These are phyloP conservation scores for Gymnobelideus leadbeateri DNA, from an alignment of 2,113 vertebrate genomes.

Conservation along the genomic window DNA sequence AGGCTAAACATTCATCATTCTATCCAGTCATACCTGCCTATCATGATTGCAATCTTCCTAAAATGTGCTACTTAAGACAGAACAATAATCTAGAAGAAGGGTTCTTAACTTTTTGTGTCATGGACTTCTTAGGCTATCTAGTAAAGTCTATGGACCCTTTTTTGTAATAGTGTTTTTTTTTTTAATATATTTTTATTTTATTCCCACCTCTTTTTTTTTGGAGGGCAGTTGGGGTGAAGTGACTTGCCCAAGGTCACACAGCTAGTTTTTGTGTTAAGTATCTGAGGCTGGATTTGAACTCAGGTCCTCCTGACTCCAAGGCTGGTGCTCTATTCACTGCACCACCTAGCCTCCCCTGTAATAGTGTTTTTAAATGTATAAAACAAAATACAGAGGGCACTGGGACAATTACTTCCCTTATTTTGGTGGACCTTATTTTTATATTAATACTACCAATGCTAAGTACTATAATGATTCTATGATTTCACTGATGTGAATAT, in stretches of 20 bases:
- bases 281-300: too few relatives aligned
- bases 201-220: too few relatives aligned
- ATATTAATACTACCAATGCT: neutral
- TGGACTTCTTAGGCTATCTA: neutral
- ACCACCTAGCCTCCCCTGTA: too few relatives aligned
- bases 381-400: neutral
- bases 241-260: too few relatives aligned
- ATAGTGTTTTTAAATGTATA: neutral
- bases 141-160: neutral
- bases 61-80: neutral
- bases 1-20: neutral
- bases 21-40: neutral
- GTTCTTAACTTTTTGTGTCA: neutral
- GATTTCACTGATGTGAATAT: neutral
- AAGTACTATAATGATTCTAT: neutral
- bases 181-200: too few relatives aligned
- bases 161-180: too few relatives aligned
- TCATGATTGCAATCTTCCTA: neutral
- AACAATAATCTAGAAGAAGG: neutral
- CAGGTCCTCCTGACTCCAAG: too few relatives aligned
- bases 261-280: too few relatives aligned
- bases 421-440: neutral
- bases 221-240: too few relatives aligned
- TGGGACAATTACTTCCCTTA: neutral
- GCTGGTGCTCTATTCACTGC: too few relatives aligned